phyloP scores from a whole-genome alignment of 2,888 invertebrate species.

The Diaperis boleti region DNA sequence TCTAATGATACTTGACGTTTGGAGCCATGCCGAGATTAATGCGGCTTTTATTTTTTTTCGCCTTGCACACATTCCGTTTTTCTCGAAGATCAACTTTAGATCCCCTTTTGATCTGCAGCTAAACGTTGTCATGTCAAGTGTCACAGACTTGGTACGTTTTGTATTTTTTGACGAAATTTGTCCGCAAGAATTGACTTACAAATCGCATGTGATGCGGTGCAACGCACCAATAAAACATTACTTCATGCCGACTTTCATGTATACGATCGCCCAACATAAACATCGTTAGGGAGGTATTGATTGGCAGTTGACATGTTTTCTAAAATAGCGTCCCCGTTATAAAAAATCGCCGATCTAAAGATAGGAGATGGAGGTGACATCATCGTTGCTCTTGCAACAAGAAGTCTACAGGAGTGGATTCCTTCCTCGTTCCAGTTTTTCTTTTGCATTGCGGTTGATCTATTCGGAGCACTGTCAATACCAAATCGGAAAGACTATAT shows the following conservation, averaged over 20 bases:
- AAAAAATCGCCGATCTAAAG: background rate
- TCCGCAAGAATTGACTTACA: too few species aligned
- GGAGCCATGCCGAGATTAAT: too few species aligned
- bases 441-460: constrained; percentile 39
- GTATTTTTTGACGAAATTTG: too few species aligned
- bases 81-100: too few species aligned
- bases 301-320: constrained; percentile 24
- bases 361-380: background rate
- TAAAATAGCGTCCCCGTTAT: constrained; percentile 1
- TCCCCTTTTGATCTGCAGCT: too few species aligned
- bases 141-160: too few species aligned
- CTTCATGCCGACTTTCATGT: background rate
- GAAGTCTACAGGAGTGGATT: background rate
- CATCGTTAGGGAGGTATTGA: constrained; percentile 17
- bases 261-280: constrained; percentile 16
- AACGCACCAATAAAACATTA: constrained; percentile 14
- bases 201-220: too few species aligned
- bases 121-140: too few species aligned
- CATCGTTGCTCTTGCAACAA: too few species aligned
- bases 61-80: too few species aligned
- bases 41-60: too few species aligned
- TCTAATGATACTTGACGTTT: too few species aligned
- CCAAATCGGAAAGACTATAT: constrained; percentile 37
- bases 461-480: constrained; percentile 35
- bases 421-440: constrained; percentile 43